Percentiles rank a stretch among this genome's conserved stretches.
Conservation (phyloP, 2,888 invertebrate genomes). For the Hypsopygia costalis region DNA sequence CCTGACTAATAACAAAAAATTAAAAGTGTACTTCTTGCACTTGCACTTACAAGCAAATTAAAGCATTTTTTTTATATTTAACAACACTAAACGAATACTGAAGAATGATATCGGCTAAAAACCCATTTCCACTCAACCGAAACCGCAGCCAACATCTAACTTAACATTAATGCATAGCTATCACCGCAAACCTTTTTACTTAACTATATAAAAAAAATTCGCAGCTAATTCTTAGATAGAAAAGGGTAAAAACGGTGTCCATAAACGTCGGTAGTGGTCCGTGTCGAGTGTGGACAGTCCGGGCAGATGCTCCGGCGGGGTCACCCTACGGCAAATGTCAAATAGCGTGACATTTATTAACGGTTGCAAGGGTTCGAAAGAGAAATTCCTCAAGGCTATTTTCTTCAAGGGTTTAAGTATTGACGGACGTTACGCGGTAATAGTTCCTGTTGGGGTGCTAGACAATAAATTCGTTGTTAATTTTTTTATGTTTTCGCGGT, state of each 20-base stretch:
- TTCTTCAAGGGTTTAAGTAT: slow-evolving; percentile 27
- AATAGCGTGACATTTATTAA: slow-evolving; percentile 71
- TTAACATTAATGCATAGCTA: too few species aligned
- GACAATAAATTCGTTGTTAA: too few species aligned
- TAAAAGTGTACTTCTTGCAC: too few species aligned
- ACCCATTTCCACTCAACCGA: too few species aligned
- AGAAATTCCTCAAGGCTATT: slow-evolving; percentile 57
- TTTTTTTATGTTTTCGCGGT: neutral
- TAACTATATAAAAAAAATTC: too few species aligned
- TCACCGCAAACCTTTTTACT: too few species aligned
- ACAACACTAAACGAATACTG: too few species aligned
- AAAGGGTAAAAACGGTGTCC: slow-evolving; percentile 26
- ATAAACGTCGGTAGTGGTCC: slow-evolving; percentile 38
- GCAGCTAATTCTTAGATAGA: slow-evolving; percentile 3
- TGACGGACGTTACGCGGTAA: neutral
- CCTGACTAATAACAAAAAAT: too few species aligned
- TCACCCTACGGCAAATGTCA: slow-evolving; percentile 47
- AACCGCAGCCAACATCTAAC: too few species aligned
- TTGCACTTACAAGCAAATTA: too few species aligned
- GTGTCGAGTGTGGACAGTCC: slow-evolving; percentile 27
- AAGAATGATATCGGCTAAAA: too few species aligned
- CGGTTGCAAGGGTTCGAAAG: slow-evolving; percentile 55
- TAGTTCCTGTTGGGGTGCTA: neutral
- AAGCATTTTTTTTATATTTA: too few species aligned
- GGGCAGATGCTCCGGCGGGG: slow-evolving; percentile 28